These are phyloP conservation scores for Psephotus haematonotus DNA, from an alignment of 2,113 vertebrate genomes.

Conservation along the genomic window DNA sequence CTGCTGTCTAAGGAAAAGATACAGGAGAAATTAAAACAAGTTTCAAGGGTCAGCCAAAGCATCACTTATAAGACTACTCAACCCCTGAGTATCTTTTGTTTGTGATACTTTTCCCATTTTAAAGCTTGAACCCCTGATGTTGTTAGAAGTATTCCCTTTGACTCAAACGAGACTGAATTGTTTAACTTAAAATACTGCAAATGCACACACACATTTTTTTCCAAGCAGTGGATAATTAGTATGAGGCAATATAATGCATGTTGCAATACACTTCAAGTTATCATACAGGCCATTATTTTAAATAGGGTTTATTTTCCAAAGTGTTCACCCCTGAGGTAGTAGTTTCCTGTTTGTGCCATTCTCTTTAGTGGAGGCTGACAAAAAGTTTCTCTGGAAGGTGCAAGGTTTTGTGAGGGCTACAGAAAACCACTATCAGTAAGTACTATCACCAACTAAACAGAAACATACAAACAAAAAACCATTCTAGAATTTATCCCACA, in stretches of 20 bases:
- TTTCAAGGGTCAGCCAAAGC: not conserved
- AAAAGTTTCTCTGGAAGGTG: not conserved
- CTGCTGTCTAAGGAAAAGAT: slow-evolving; percentile 47
- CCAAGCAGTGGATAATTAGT: not conserved
- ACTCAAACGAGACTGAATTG: not conserved
- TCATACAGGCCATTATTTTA: not conserved
- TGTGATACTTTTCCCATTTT: not conserved
- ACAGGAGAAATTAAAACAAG: not conserved
- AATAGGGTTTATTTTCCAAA: not conserved
- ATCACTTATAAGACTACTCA: not conserved
- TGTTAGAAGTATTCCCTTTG: not conserved
- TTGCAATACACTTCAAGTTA: not conserved
- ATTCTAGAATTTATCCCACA: not conserved
- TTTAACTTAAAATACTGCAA: not conserved
- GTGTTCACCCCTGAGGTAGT: not conserved
- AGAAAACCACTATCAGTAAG: not conserved
- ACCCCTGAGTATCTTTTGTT: not conserved
- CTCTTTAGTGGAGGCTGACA: not conserved
- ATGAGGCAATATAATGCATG: not conserved
- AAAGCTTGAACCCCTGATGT: not conserved
- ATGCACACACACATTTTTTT: not conserved
- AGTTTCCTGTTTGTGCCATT: not conserved
- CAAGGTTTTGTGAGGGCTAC: not conserved
- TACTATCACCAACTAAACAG: not conserved
- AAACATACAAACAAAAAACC: not conserved